These are phyloP conservation scores for Sympetrum striolatum DNA, from an alignment of 2,888 invertebrate genomes.

Conservation along the genomic window DNA sequence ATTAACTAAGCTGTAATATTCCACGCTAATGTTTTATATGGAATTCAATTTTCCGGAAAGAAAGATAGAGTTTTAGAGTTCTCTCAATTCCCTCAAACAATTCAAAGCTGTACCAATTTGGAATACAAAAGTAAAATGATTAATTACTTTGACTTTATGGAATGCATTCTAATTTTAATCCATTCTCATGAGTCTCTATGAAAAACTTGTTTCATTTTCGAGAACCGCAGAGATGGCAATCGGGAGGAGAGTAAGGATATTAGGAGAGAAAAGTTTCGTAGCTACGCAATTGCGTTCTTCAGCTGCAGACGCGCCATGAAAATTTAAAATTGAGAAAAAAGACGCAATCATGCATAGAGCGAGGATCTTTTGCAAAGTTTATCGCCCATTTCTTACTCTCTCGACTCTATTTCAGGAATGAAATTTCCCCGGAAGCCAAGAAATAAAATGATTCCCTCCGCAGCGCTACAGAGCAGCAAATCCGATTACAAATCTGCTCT, in stretches of 20 bases:
- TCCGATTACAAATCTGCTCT: not conserved
- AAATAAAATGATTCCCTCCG: not conserved
- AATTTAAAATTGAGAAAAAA: not conserved
- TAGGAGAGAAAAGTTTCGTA: not conserved
- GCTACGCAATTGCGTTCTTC: not conserved
- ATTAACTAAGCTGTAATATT: too few relatives aligned
- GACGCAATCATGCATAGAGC: not conserved
- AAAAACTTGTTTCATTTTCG: too few relatives aligned
- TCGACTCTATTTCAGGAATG: not conserved
- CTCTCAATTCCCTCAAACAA: too few relatives aligned
- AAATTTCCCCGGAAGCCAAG: not conserved
- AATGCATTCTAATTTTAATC: too few relatives aligned
- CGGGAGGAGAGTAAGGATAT: not conserved
- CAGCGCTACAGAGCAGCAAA: not conserved
- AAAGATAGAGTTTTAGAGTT: too few relatives aligned
- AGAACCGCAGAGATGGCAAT: too few relatives aligned
- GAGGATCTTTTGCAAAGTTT: not conserved
- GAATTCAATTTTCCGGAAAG: too few relatives aligned
- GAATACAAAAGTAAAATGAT: too few relatives aligned
- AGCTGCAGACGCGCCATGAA: not conserved
- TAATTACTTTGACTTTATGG: too few relatives aligned
- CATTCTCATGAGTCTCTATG: too few relatives aligned
- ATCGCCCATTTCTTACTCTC: not conserved
- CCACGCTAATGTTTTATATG: too few relatives aligned
- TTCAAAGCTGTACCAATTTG: too few relatives aligned